Percentiles rank a stretch among this genome's conserved stretches.
These are phyloP conservation scores for Pterocles gutturalis DNA, from an alignment of 2,113 vertebrate species.

Conservation along the genomic window DNA sequence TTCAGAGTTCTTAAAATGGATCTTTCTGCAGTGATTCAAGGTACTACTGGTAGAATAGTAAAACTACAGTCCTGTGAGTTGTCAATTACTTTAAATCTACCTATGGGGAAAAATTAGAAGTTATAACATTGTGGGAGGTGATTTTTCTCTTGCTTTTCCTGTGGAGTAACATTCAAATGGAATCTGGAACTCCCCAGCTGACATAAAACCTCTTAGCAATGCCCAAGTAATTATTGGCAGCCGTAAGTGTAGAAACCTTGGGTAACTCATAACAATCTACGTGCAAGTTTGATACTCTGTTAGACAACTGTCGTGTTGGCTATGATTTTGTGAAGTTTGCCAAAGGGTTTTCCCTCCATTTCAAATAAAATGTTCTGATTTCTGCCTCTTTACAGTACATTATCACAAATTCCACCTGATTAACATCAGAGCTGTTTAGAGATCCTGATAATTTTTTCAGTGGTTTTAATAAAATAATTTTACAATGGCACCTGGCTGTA, in stretches of 20 bases:
- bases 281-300: not conserved
- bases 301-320: not conserved
- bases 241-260: not conserved
- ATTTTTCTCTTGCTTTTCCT: not conserved
- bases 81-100: not conserved
- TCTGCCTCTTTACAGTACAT: not conserved
- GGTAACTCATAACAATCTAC: not conserved
- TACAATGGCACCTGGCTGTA: not conserved
- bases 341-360: not conserved
- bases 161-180: accelerated
- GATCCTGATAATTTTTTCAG: not conserved
- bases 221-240: not conserved
- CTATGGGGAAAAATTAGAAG: not conserved
- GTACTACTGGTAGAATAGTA: not conserved
- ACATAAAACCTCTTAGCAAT: not conserved
- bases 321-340: not conserved
- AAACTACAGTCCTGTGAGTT: not conserved
- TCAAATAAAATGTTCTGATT: not conserved
- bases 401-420: not conserved
- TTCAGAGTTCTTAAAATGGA: accelerated
- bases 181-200: not conserved
- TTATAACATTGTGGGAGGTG: not conserved
- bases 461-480: not conserved
- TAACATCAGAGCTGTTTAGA: accelerated
- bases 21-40: not conserved